Conservation (phyloP, 2,888 invertebrate genomes). For the Xestia ashworthii region DNA sequence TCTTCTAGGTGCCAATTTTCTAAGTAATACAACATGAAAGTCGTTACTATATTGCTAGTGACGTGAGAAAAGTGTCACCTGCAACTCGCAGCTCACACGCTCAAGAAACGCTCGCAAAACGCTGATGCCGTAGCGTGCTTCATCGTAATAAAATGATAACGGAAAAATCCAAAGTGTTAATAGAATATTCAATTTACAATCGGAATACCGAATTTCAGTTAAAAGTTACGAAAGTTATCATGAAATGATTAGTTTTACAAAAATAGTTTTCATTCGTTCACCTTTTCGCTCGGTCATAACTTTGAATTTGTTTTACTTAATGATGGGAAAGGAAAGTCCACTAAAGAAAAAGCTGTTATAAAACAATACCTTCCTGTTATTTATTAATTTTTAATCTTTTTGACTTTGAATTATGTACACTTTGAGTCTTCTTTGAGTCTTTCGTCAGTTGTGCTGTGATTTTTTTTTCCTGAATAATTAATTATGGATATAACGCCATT, state of each 20-base stretch:
- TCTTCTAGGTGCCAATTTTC: neutral
- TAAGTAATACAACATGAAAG: slow-evolving; percentile 1
- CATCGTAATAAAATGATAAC: slow-evolving; percentile 29
- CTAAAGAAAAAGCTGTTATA: neutral
- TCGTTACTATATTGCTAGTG: neutral
- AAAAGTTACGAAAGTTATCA: slow-evolving; percentile 47
- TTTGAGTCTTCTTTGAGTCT: no score
- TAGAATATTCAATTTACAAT: slow-evolving; percentile 60
- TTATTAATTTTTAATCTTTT: neutral
- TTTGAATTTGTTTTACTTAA: slow-evolving; percentile 40
- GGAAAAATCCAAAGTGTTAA: slow-evolving; percentile 55
- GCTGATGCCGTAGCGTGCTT: slow-evolving; percentile 29
- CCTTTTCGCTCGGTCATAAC: slow-evolving; percentile 42
- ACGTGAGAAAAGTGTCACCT: slow-evolving; percentile 39
- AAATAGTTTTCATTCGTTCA: slow-evolving; percentile 48
- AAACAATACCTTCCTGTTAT: neutral
- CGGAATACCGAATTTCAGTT: slow-evolving; percentile 48
- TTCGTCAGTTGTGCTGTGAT: neutral
- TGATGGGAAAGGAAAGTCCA: slow-evolving; percentile 14
- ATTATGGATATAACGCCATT: no score
- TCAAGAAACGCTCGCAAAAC: slow-evolving; percentile 20
- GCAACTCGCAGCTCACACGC: slow-evolving; percentile 16
- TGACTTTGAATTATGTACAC: neutral
- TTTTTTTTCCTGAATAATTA: no score
- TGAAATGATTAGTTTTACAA: slow-evolving; percentile 41